Evolutionary conservation across 2,888 invertebrate species (phyloP), one percentile per base, ranked within the genome.

Genomic region (Dryomyza anilis): DNA sequence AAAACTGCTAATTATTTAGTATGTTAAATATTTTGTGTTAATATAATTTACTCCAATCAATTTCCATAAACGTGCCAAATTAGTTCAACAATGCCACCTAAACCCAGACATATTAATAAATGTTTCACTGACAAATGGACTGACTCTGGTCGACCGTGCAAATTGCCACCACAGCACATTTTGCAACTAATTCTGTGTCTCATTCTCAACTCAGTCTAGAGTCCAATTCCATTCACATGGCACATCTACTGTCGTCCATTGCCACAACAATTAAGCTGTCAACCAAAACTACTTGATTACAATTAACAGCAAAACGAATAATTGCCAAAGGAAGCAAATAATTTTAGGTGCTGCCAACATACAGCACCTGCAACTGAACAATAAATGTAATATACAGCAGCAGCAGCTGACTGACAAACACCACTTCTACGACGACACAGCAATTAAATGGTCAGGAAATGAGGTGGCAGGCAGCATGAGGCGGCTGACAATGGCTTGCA

Each of bases 261-360:
- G 27, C 21, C 33, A 23, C 33, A 36, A 55, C 55, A 36, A 55
- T 55, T 55, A 55, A 55, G 36, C 55, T 55, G 55, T 55, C 55
- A 55, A 36, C 33, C 36, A 23, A n/a, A 21, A 55, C 55, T 36
- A 33, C 55, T 55, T 55, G 55, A 55, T 55, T 36, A 55, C 36
- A 55, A 55, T 55, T 55, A 55, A 36, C 55, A 55, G 25, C 23
- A 52, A 52, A 21, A 36, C 55, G 27, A 55, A 55, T 55, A 36
- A 55, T 36, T 16, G 55, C 55, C 55, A 23, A 36, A 36, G 55
- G 33, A 23, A 21, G 36, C 36, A 36, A 55, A 33, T 55, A 36
- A 55, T 55, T 55, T 19, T 12, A 21, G 33, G 19, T 55, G 36
- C 5, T 36, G 14, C 8, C 3, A 19, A 33, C 50, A n/a, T 12